Evolutionary conservation across 1,140 invertebrate genomes (phyloP), one percentile per base, ranked within the genome.

Genomic region (Gryon sp.): DNA sequence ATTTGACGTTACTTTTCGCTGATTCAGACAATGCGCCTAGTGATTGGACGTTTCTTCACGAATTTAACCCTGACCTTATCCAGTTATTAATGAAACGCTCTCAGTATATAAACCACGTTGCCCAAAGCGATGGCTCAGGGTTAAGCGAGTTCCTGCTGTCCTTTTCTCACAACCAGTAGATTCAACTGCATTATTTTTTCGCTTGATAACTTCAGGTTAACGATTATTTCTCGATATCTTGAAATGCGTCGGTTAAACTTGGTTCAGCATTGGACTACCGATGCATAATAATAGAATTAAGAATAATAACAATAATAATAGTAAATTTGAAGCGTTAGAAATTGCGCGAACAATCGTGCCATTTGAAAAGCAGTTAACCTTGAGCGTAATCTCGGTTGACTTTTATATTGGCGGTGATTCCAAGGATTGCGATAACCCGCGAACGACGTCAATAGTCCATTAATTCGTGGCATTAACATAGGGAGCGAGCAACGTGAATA

Each of bases 11-110:
- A 26, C 45, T 59, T 52, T 59, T 59, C 28, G n/a, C 8, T 26
- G 55, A 34, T 4, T 59, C 30, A n/a, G 38, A 63, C 57, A 72
- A 55, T 68, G 9, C 45, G 41, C 19, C 16, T 11, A 19, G 18
- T 12, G 30, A 55, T 62, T 46, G 24, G 40, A 50, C 62, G 32
- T 76, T 76, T 62, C 65, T 53, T 34, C 15, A 16, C 18, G 46
- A 66, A 55, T 34, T 77, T 66, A 79, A 75, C 79, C 79, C 68
- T 84, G 83, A 83, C 82, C 80, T 83, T 83, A 82, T 76, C 53
- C 72, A 59, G 34, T 75, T 63, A 78, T 69, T 81, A 28, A 57
- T 57, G 62, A 76, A 68, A 53, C 34, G 70, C 43, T 74, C 66
- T 79, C 53, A 69, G 34, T 73, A 65, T 68, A 22, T 60, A 26